phyloP scores from a whole-genome alignment of 1,140 invertebrate genomes.

The Brachionus rotundiformis region DNA sequence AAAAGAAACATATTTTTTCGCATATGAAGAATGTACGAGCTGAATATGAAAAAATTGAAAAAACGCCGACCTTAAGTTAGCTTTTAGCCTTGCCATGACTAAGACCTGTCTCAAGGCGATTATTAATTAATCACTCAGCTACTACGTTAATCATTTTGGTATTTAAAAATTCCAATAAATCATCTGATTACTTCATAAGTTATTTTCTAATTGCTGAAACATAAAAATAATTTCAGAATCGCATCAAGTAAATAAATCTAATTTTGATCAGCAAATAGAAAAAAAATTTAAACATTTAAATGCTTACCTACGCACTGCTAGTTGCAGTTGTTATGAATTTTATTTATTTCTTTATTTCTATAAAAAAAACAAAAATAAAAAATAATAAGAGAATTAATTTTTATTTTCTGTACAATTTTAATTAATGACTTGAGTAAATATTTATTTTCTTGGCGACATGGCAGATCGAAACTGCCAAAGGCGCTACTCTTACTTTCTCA shows the following conservation, averaged over 20 bases:
- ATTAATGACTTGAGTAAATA: background rate
- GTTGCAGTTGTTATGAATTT: constrained; percentile 7
- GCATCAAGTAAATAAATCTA: background rate
- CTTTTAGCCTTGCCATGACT: background rate
- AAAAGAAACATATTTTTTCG: no score
- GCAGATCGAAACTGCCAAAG: no score
- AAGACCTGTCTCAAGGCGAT: no score
- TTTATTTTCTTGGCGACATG: constrained; percentile 1
- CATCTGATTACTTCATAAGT: background rate
- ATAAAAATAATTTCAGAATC: background rate
- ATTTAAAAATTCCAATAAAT: constrained; percentile 13
- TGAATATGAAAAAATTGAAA: no score
- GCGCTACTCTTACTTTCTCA: no score
- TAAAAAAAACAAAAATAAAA: no score
- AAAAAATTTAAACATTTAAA: background rate
- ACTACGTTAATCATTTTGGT: background rate
- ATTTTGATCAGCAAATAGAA: background rate
- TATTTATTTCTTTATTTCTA: constrained; percentile 13
- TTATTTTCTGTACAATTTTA: background rate
- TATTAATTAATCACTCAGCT: background rate
- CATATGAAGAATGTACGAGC: no score
- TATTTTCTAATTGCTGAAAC: background rate
- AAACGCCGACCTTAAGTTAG: background rate
- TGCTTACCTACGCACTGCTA: constrained; percentile 9
- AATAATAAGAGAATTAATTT: no score